Percentiles rank a stretch among this genome's conserved stretches.
Conservation (phyloP, 2,888 invertebrate species). For the Cistogaster globosa region DNA sequence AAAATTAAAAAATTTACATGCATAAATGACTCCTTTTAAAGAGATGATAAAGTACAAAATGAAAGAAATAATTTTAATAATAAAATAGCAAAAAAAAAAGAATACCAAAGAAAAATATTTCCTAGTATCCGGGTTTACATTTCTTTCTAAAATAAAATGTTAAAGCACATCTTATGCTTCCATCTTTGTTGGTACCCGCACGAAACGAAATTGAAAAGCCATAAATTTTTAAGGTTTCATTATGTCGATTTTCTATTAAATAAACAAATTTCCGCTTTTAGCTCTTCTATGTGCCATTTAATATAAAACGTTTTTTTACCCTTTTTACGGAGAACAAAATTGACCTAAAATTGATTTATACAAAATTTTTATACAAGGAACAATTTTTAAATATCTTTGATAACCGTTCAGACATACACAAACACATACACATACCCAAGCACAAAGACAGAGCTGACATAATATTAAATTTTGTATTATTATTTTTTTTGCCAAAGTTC, state of each 20-base stretch:
- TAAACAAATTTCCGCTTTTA: slow-evolving; percentile 68
- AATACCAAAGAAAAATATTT: slow-evolving; percentile 43
- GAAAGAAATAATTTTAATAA: slow-evolving; percentile 7
- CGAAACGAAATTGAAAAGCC: slow-evolving; percentile 13
- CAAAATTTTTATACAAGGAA: background rate
- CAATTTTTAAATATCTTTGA: background rate
- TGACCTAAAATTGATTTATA: slow-evolving; percentile 9
- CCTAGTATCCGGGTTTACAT: slow-evolving; percentile 30
- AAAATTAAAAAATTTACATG: slow-evolving; percentile 46
- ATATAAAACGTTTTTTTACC: slow-evolving; percentile 1
- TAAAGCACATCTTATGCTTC: slow-evolving; percentile 3
- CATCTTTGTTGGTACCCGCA: background rate
- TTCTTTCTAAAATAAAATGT: slow-evolving; percentile 18
- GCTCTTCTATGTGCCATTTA: slow-evolving; percentile 22
- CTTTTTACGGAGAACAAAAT: no score
- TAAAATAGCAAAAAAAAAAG: slow-evolving; percentile 7
- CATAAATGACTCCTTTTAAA: slow-evolving; percentile 6
- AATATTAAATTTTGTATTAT: no score
- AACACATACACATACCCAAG: no score
- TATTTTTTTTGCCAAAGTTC: no score
- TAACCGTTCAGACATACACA: background rate
- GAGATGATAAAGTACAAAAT: background rate
- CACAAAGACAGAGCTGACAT: background rate
- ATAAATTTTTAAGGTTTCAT: slow-evolving; percentile 60
- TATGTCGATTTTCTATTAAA: slow-evolving; percentile 63